Conservation (phyloP, 2,888 invertebrate genomes). For the Artemia sinica region DNA sequence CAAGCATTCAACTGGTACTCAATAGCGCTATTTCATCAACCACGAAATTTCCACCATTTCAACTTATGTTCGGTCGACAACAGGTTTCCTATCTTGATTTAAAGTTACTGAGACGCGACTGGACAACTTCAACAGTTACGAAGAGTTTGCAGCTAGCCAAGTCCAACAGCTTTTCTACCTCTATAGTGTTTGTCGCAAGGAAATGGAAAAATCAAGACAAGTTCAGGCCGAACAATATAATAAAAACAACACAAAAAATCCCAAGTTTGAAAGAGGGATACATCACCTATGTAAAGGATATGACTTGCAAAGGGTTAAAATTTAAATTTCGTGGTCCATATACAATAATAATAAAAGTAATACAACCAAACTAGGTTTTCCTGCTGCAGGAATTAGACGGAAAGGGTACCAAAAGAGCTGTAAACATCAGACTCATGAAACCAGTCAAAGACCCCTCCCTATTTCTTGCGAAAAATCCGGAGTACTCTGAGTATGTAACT, state of each 20-base stretch:
- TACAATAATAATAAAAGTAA: too few relatives aligned
- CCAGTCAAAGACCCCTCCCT: too few relatives aligned
- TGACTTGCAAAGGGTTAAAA: not conserved
- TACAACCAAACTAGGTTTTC: too few relatives aligned
- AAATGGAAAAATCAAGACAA: not conserved
- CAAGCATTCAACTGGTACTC: too few relatives aligned
- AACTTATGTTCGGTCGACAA: constrained; percentile 7
- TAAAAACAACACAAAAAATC: not conserved
- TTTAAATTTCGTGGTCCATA: too few relatives aligned
- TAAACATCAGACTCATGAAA: too few relatives aligned
- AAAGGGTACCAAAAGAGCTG: too few relatives aligned
- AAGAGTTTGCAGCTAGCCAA: not conserved
- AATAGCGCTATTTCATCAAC: too few relatives aligned
- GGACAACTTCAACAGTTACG: not conserved
- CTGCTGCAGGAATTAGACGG: too few relatives aligned
- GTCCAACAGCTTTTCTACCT: not conserved
- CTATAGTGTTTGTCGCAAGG: not conserved
- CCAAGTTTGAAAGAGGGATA: not conserved
- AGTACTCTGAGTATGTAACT: too few relatives aligned
- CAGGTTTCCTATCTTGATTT: not conserved
- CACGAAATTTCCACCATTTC: not conserved
- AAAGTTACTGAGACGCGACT: not conserved
- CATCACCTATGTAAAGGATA: not conserved
- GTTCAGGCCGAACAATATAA: not conserved
- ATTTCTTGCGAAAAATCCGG: too few relatives aligned